Conservation (phyloP, 2,113 vertebrate species). For the Cebidichthys violaceus region DNA sequence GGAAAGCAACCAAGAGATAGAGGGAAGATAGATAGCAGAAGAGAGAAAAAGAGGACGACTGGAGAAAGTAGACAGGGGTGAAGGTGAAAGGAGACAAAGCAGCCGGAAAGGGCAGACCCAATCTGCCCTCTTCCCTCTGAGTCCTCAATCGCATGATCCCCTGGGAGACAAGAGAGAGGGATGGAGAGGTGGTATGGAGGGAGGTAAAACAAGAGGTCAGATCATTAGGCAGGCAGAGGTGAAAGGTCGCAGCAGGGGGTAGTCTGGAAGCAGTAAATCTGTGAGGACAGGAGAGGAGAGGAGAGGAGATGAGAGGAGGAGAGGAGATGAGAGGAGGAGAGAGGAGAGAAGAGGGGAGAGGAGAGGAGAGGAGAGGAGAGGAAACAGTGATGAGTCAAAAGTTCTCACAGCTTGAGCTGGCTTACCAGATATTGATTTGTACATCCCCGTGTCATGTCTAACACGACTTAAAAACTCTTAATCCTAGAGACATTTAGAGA, state of each 20-base stretch:
- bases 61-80: conserved; percentile 39
- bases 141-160: conserved; percentile 53
- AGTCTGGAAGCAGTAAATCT: conserved; percentile 26
- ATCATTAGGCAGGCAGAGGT: conserved; percentile 69
- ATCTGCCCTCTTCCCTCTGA: conserved; percentile 41
- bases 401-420: conserved; percentile 51
- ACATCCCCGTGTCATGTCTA: conserved; percentile 47
- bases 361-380: conserved; percentile 15
- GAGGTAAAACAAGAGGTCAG: conserved; percentile 48
- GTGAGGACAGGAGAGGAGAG: conserved; percentile 9
- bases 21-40: background rate
- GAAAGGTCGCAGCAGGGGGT: conserved; percentile 47
- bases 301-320: conserved; percentile 11
- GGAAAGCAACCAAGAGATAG: conserved; percentile 24
- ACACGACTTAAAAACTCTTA: conserved; percentile 59
- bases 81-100: conserved; percentile 70
- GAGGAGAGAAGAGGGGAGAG: conserved; percentile 21
- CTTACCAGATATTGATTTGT: conserved; percentile 59
- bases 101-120: conserved; percentile 28
- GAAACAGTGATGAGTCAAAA: conserved; percentile 36
- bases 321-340: conserved; percentile 5
- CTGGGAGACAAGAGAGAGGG: conserved; percentile 44
- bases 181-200: conserved; percentile 31
- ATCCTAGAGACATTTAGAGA: conserved; percentile 40
- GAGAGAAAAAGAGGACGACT: background rate